Conservation (phyloP, 2,888 invertebrate genomes). For the Busseola fusca region DNA sequence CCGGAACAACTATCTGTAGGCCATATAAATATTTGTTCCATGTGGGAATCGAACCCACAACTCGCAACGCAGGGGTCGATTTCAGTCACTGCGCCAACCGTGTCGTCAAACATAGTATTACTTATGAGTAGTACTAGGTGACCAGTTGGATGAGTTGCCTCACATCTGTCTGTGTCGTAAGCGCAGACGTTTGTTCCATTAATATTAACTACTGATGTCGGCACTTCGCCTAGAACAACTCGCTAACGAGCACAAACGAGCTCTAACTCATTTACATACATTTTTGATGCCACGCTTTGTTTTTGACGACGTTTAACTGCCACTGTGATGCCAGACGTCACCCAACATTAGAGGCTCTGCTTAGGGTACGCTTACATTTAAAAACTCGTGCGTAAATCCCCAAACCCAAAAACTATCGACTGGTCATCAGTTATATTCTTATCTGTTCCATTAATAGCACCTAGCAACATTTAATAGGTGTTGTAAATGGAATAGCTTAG, state of each 20-base stretch:
- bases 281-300: conserved; percentile 31
- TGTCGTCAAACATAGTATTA: too few relatives aligned
- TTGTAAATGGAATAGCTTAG: not conserved
- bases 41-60: too few relatives aligned
- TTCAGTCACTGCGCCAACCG: too few relatives aligned
- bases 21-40: too few relatives aligned
- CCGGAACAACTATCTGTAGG: too few relatives aligned
- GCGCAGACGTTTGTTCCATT: not conserved
- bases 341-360: not conserved
- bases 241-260: conserved; percentile 37
- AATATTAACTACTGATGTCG: not conserved
- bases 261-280: conserved; percentile 30
- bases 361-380: not conserved
- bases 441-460: not conserved
- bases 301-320: conserved; percentile 18
- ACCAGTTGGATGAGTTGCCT: not conserved
- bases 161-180: not conserved
- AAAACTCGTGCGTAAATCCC: too few relatives aligned
- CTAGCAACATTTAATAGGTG: not conserved
- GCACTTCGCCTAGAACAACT: conserved; percentile 1
- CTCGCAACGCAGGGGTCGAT: too few relatives aligned
- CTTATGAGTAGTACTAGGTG: not conserved
- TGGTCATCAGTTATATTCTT: not conserved
- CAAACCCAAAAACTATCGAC: not conserved
- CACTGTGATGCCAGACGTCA: not conserved